phyloP scores from a whole-genome alignment of 2,797 vertebrate species.

The Microctenopoma stevenorrisi region DNA sequence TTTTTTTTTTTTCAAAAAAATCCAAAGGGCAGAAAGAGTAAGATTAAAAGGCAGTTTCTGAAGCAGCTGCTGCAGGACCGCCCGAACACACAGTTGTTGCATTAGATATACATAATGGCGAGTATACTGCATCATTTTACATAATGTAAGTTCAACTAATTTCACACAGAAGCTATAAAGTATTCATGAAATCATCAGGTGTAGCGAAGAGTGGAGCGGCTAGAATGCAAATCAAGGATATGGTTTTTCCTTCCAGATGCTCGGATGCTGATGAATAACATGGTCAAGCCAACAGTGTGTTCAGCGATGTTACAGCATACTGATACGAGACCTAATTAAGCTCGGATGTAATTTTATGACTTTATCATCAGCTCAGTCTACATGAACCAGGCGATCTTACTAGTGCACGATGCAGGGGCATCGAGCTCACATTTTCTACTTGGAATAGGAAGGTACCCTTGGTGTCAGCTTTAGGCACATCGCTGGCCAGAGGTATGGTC shows the following conservation, averaged over 20 bases:
- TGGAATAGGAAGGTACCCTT: no score
- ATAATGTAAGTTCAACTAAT: conserved; percentile 38
- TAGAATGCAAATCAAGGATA: conserved; percentile 49
- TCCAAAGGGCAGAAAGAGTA: conserved; percentile 21
- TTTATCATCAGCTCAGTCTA: conserved; percentile 2
- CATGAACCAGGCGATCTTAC: not conserved
- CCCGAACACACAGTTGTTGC: conserved; percentile 10
- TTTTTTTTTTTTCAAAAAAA: conserved; percentile 5
- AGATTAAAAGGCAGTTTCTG: conserved; percentile 41
- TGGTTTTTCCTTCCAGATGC: conserved; percentile 30
- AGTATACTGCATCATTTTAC: conserved; percentile 39
- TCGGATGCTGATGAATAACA: conserved; percentile 51
- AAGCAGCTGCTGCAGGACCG: conserved; percentile 25
- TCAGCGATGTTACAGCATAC: conserved; percentile 5
- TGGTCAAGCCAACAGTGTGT: conserved; percentile 37
- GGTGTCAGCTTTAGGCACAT: no score
- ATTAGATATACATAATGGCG: conserved; percentile 45
- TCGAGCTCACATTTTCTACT: not conserved
- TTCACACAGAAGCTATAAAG: conserved; percentile 42
- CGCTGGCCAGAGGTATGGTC: no score
- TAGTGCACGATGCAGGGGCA: not conserved
- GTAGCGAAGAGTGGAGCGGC: conserved; percentile 22
- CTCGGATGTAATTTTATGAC: not conserved
- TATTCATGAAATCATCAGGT: conserved; percentile 58
- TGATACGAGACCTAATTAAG: conserved; percentile 17